Base-by-base conservation (phyloP, 2,797 vertebrate genomes). In the Bovichtus diacanthus region DNA sequence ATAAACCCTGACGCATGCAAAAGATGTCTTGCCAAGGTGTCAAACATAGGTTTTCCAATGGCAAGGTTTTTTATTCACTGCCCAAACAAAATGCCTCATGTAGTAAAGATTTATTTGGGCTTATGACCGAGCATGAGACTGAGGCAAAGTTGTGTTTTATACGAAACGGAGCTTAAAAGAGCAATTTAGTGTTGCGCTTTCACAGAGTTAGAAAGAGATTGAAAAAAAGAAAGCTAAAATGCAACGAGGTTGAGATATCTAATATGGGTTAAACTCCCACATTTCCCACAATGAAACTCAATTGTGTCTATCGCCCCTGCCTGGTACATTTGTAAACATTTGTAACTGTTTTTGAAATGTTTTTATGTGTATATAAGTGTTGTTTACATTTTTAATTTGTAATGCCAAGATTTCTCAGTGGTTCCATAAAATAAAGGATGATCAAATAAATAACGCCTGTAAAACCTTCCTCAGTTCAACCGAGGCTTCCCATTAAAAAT, bases 1-100 rank as follows among this genome's bases (percentile, higher is more conserved):
- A 31, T 75, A 72, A 88, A 82, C 36, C 70, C 51, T 90, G 85
- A 87, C 43, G 56, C 49, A 46, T 18, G 51, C 65, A 23, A 50
- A 70, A 55, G 31, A 54, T 81, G 78, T 70, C 55, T 56, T 71
- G 84, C 89, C 86, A 90, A 88, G 21, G 63, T 75, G 82, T 85
- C 84, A 85, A 81, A 72, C 66, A 25, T 74, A 39, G 50, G 44
- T 84, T 87, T 88, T 86, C 74, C 68, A 74, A 36, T 3, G 47
- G n/a, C 29, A 46, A 47, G 49, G 50, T 18, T 49, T 76, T 61
- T 65, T 15, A 29, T 74, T 82, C 13, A 59, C 27, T 67, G 58
- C 54, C 73, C 70, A 81, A 88, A 84, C 63, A 86, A 75, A 76
- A 31, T 55, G 41, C 59, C 53, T 82, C 34, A 61, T 67, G 49